Percentiles rank a stretch among this genome's conserved stretches.
Conservation (phyloP, 2,113 vertebrate species). For the Tachuris rubrigastra region DNA sequence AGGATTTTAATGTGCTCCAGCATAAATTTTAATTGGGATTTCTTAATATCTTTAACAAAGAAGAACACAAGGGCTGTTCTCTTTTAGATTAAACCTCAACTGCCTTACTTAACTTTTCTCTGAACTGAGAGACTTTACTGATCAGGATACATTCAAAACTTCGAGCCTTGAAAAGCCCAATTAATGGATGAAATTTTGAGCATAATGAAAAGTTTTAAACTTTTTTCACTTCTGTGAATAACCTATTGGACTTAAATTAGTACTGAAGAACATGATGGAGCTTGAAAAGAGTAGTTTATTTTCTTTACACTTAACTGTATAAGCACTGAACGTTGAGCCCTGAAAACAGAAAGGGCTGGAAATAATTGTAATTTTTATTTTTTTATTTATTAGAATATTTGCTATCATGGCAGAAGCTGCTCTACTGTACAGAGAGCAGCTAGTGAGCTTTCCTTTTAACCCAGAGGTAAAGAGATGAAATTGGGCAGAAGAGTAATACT, state of each 20-base stretch:
- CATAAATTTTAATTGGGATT: background rate
- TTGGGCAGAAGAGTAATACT: background rate
- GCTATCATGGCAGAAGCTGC: background rate
- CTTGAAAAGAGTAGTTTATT: background rate
- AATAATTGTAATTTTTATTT: background rate
- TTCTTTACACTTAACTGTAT: background rate
- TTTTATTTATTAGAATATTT: background rate
- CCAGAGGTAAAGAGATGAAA: background rate
- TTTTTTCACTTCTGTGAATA: background rate
- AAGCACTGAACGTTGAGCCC: background rate
- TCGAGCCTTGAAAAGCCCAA: background rate
- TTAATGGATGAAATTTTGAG: background rate
- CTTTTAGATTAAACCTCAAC: conserved; percentile 7
- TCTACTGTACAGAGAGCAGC: background rate
- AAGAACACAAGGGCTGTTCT: background rate
- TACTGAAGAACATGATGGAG: background rate
- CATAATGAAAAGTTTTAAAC: background rate
- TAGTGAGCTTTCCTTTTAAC: background rate
- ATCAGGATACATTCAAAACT: background rate
- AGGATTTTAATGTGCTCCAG: background rate
- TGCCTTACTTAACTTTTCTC: background rate
- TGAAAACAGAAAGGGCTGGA: background rate
- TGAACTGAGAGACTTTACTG: background rate
- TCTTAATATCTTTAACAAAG: background rate
- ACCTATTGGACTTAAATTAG: background rate